Evolutionary conservation across 2,888 invertebrate species (phyloP), one percentile per base, ranked within the genome.

Genomic region (Aphidius colemani): DNA sequence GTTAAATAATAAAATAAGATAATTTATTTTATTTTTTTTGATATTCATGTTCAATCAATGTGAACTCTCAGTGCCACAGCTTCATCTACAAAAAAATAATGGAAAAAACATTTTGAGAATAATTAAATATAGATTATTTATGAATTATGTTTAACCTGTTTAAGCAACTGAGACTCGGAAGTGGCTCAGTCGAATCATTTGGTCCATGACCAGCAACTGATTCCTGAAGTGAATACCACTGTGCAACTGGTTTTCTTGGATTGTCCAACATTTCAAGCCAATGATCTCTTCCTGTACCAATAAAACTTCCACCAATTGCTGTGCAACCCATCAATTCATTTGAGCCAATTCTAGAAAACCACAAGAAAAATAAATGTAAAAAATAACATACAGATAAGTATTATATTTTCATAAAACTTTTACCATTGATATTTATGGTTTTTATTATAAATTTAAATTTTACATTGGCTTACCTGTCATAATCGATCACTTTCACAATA

Each of bases 261-360:
- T 89, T 92, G 80, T 93, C 92, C 77, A 93, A 78, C 93, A 94
- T 90, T 82, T 92, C 92, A 64, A 90, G 85, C 94, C 94, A 94
- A 76, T 94, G 93, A 78, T 93, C 92, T 53, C 91, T 87, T 0
- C 92, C 93, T 44, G 89, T 86, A 6, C 93, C 93, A 63, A 90
- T 89, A 75, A 90, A 88, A 64, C 87, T 87, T 0, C 91, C 88
- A 0, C 93, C 93, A 63, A 93, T 89, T n/a, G 90, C 89, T 2
- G 90, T 90, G 80, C 92, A 93, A 6, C 95, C 95, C 85, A 95
- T 91, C 69, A 94, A 83, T 79, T 95, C 94, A 80, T 95, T 93
- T 44, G 92, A 88, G 9, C 94, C 93, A 74, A 95, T 93, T 80
- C 95, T 94, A 83, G 13, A 82, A 78, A 7, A 41, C 43, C 13